Percentiles rank a stretch among this genome's conserved stretches.
Conservation (phyloP, 2,113 vertebrate genomes). For the Murina feae region DNA sequence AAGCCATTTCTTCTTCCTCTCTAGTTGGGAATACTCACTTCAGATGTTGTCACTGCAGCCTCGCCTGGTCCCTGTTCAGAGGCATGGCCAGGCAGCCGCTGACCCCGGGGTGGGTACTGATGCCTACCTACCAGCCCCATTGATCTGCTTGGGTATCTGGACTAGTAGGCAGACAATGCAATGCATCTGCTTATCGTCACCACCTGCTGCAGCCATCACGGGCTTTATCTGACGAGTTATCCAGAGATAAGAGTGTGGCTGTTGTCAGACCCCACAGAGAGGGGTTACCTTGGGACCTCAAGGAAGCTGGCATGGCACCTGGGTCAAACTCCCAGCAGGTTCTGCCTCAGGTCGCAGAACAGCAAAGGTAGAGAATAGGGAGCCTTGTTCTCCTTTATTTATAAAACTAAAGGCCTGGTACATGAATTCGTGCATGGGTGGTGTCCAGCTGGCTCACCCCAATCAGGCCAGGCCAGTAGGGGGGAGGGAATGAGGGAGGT, state of each 20-base stretch:
- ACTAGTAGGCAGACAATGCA: background rate
- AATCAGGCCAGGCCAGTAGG: no score
- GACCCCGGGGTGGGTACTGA: background rate
- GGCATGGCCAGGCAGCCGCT: slow-evolving; percentile 21
- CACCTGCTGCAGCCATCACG: background rate
- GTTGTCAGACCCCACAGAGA: background rate
- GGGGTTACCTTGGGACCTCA: background rate
- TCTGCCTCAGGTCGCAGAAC: background rate
- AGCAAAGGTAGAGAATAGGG: background rate
- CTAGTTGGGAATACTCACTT: slow-evolving; percentile 57
- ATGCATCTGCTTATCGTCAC: background rate
- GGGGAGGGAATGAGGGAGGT: no score
- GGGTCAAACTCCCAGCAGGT: no score
- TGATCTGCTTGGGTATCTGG: slow-evolving; percentile 15
- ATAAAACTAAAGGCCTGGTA: background rate
- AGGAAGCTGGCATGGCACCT: background rate
- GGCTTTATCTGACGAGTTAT: background rate
- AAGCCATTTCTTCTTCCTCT: slow-evolving; percentile 36
- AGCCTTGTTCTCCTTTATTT: background rate
- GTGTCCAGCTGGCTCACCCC: no score
- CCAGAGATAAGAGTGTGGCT: slow-evolving; percentile 28
- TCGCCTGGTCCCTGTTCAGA: background rate
- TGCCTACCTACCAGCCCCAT: background rate
- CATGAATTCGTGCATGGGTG: no score
- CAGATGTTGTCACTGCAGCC: slow-evolving; percentile 50